phyloP scores from a whole-genome alignment of 1,140 invertebrate species.

The Zaprionus nigranus region DNA sequence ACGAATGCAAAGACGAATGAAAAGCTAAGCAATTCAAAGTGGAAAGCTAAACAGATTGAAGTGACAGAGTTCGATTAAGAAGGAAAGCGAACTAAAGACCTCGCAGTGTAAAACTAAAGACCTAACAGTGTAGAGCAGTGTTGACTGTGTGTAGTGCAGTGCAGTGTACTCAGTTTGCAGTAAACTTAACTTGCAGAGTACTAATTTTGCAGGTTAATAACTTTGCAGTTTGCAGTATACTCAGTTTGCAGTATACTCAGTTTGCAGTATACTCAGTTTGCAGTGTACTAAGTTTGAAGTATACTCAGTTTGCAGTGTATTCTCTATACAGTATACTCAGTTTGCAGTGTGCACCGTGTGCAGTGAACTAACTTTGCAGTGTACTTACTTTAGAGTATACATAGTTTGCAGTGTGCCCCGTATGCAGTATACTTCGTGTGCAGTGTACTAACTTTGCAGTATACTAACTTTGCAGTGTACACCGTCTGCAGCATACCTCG shows the following conservation, averaged over 20 bases:
- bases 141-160: constrained; percentile 15
- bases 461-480: neutral
- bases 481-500: neutral
- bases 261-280: too few species aligned
- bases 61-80: too few species aligned
- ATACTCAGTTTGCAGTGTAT: neutral
- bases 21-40: neutral
- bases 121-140: too few species aligned
- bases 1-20: constrained; percentile 2
- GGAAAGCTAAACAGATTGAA: too few species aligned
- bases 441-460: neutral
- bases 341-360: neutral
- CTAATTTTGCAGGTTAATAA: too few species aligned
- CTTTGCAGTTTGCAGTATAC: too few species aligned
- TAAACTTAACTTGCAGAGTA: neutral
- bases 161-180: neutral
- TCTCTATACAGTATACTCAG: too few species aligned
- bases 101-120: too few species aligned
- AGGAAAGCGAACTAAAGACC: too few species aligned
- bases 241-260: neutral
- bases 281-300: too few species aligned
- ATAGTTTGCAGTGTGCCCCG: too few species aligned
- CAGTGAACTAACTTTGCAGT: neutral
- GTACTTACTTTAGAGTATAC: neutral
- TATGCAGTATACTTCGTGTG: too few species aligned